phyloP scores from a whole-genome alignment of 2,797 vertebrate genomes.

The Channa striata region DNA sequence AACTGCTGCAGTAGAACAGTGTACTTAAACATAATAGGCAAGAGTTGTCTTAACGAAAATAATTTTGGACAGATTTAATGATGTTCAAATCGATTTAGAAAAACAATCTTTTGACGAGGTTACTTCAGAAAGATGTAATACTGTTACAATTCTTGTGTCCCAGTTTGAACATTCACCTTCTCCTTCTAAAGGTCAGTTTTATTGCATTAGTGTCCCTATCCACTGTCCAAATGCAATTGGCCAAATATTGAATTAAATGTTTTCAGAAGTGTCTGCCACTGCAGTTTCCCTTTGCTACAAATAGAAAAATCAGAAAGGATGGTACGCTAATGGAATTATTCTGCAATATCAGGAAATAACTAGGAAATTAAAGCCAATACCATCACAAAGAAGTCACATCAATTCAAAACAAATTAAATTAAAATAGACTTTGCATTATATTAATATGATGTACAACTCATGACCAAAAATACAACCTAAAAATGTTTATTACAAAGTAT shows the following conservation, averaged over 20 bases:
- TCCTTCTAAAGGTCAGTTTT: slow-evolving; percentile 53
- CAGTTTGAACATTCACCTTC: slow-evolving; percentile 29
- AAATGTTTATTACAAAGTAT: not conserved
- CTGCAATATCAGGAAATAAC: slow-evolving; percentile 44
- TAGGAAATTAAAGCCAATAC: slow-evolving; percentile 41
- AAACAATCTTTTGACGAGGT: not conserved
- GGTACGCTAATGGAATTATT: slow-evolving; percentile 57
- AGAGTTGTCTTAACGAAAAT: slow-evolving; percentile 6
- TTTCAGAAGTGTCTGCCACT: slow-evolving; percentile 59
- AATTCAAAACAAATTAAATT: slow-evolving; percentile 12
- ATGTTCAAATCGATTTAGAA: slow-evolving; percentile 6
- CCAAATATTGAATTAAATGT: slow-evolving; percentile 67
- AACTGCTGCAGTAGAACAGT: slow-evolving; percentile 12
- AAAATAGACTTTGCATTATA: not conserved
- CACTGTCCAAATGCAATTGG: slow-evolving; percentile 59
- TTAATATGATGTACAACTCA: not conserved
- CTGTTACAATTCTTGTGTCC: slow-evolving; percentile 14
- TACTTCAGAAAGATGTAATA: slow-evolving; percentile 6
- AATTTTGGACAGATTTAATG: not conserved
- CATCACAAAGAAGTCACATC: slow-evolving; percentile 26
- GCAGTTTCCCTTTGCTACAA: slow-evolving; percentile 63
- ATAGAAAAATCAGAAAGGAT: slow-evolving; percentile 52
- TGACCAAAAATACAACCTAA: not conserved
- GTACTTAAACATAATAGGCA: slow-evolving; percentile 23
- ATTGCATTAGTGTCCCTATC: slow-evolving; percentile 29